A percentile compares a stretch with the other conserved stretches of the same genome.
Conservation (phyloP, 2,797 vertebrate genomes). For the Sandelia bainsii region DNA sequence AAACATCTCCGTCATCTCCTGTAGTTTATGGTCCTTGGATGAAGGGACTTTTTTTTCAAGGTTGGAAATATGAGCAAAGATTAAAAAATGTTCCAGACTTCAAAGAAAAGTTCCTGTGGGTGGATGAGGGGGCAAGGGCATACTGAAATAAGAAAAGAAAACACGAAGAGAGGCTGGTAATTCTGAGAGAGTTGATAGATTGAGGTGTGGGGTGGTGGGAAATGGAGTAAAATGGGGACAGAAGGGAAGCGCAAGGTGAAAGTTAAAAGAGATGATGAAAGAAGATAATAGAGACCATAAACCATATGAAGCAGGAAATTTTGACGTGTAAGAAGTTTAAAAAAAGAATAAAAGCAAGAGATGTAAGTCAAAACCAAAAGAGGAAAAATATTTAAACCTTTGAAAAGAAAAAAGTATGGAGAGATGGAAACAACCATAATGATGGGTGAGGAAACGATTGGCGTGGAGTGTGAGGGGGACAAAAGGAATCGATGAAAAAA, state of each 20-base stretch:
- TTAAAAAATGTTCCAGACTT: constrained; percentile 21
- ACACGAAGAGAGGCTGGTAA: constrained; percentile 35
- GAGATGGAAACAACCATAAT: no score
- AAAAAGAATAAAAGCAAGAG: no score
- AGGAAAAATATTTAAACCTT: no score
- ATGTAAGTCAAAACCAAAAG: no score
- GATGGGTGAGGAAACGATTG: no score
- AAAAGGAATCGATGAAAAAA: no score
- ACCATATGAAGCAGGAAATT: constrained; percentile 18
- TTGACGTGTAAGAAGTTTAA: constrained; percentile 9
- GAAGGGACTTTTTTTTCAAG: background rate
- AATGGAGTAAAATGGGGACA: background rate
- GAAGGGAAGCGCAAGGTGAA: constrained; percentile 37
- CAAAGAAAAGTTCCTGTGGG: constrained; percentile 21
- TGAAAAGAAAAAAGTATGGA: no score
- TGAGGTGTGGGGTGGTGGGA: constrained; percentile 29
- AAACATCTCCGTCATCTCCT: background rate
- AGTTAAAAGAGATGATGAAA: constrained; percentile 43
- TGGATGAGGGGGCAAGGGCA: constrained; percentile 14
- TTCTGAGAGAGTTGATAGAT: constrained; percentile 37
- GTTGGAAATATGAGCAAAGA: constrained; percentile 18
- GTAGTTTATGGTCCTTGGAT: background rate
- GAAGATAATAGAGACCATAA: constrained; percentile 15
- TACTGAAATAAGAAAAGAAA: constrained; percentile 31
- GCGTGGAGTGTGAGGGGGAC: no score